These are phyloP conservation scores for Macrobrachium rosenbergii DNA, from an alignment of 1,140 invertebrate genomes.

Conservation along the genomic window DNA sequence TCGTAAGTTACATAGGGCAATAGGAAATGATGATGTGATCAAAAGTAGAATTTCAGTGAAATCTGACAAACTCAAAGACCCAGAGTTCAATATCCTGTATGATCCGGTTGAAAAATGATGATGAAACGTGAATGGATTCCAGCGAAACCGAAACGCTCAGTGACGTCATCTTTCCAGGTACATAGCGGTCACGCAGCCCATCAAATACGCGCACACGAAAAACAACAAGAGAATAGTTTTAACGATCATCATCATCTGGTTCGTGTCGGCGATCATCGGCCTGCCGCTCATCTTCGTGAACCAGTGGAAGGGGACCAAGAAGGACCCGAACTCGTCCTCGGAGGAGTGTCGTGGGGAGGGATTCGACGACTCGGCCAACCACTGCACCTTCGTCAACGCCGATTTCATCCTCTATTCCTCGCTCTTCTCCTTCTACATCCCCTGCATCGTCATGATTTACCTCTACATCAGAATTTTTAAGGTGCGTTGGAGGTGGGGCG, in stretches of 20 bases:
- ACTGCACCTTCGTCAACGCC: slow-evolving; percentile 90
- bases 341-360: no score
- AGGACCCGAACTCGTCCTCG: slow-evolving; percentile 69
- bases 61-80: no score
- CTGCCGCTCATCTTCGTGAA: slow-evolving; percentile 95
- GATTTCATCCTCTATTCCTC: slow-evolving; percentile 99
- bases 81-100: no score
- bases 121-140: no score
- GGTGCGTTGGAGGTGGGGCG: slow-evolving; percentile 73
- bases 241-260: slow-evolving; percentile 97
- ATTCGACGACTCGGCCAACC: slow-evolving; percentile 67
- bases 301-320: slow-evolving; percentile 77
- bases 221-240: slow-evolving; percentile 94
- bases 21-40: no score
- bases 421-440: slow-evolving; percentile 98
- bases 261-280: slow-evolving; percentile 95
- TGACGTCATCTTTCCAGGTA: slow-evolving; percentile 79
- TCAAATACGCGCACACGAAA: slow-evolving; percentile 99
- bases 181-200: slow-evolving; percentile 98
- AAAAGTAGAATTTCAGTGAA: no score
- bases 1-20: no score
- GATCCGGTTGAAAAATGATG: no score
- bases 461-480: slow-evolving; percentile 99
- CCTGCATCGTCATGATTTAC: slow-evolving; percentile 98
- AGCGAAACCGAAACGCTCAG: no score